These are phyloP conservation scores for Drosophila histrio DNA, from an alignment of 2,888 invertebrate genomes.

Conservation along the genomic window DNA sequence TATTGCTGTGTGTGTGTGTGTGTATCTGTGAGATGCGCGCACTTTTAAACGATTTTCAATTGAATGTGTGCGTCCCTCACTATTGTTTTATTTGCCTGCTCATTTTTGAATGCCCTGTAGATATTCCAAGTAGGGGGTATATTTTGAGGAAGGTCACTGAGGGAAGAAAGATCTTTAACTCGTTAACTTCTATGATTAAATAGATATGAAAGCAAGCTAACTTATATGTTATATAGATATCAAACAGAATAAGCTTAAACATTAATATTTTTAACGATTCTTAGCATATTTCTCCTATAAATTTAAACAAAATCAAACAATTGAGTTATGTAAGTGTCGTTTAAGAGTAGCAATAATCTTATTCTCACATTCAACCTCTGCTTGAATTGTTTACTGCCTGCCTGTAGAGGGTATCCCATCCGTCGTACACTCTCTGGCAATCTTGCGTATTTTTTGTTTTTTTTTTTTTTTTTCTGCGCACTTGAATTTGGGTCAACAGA, in stretches of 20 bases:
- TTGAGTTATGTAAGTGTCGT: no score
- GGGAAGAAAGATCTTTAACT: no score
- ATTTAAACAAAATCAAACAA: no score
- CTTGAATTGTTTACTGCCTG: not conserved
- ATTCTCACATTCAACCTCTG: no score
- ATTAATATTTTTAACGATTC: not conserved
- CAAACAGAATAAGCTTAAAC: no score
- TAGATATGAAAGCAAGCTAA: no score
- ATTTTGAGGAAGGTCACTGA: not conserved
- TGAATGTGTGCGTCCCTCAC: conserved; percentile 46
- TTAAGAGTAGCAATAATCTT: no score
- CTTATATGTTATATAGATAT: no score
- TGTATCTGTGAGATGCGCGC: conserved; percentile 39
- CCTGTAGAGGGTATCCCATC: conserved; percentile 34
- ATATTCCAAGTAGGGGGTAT: not conserved
- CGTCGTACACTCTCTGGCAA: not conserved
- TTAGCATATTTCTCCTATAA: no score
- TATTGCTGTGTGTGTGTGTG: conserved; percentile 10
- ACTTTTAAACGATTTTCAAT: conserved; percentile 70
- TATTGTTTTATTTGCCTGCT: conserved; percentile 20
- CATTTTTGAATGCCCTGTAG: conserved; percentile 20
- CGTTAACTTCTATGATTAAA: no score
- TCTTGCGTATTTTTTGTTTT: not conserved
- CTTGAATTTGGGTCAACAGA: conserved; percentile 69
- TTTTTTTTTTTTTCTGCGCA: conserved; percentile 33